These are phyloP conservation scores for Zaprionus tsacasi DNA, from an alignment of 1,140 invertebrate genomes.

Conservation along the genomic window DNA sequence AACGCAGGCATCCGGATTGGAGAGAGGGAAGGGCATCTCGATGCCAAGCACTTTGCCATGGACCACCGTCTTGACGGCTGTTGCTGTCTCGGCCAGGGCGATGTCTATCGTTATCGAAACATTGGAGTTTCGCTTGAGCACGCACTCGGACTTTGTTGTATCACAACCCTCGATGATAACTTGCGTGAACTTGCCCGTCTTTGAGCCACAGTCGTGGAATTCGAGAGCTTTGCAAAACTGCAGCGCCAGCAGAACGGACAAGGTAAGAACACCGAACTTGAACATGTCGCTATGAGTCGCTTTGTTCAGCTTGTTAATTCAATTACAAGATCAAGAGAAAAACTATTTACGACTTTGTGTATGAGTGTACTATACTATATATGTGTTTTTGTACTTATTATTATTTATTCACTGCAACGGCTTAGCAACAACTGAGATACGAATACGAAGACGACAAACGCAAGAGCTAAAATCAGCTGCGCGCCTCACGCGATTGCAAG, in stretches of 20 bases:
- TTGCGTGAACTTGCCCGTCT: conserved; percentile 85
- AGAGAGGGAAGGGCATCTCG: conserved; percentile 89
- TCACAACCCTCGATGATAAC: conserved; percentile 86
- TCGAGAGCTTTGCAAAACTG: conserved; percentile 43
- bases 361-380: not conserved
- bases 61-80: conserved; percentile 86
- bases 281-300: conserved; percentile 50
- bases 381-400: not conserved
- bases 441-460: conserved; percentile 35
- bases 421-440: conserved; percentile 66
- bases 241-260: conserved; percentile 50
- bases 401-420: conserved; percentile 31
- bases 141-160: conserved; percentile 85
- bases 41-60: conserved; percentile 89
- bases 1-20: conserved; percentile 88
- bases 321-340: conserved; percentile 58
- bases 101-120: conserved; percentile 87
- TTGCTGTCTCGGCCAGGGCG: conserved; percentile 74
- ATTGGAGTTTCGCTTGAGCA: conserved; percentile 87
- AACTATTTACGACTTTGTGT: not conserved
- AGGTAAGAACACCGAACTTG: conserved; percentile 51
- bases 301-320: conserved; percentile 55
- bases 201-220: conserved; percentile 85
- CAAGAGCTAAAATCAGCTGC: conserved; percentile 57
- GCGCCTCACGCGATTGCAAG: conserved; percentile 41